Evolutionary conservation across 2,797 vertebrate genomes (phyloP).

Genomic region (Falco novaeseelandiae): DNA sequence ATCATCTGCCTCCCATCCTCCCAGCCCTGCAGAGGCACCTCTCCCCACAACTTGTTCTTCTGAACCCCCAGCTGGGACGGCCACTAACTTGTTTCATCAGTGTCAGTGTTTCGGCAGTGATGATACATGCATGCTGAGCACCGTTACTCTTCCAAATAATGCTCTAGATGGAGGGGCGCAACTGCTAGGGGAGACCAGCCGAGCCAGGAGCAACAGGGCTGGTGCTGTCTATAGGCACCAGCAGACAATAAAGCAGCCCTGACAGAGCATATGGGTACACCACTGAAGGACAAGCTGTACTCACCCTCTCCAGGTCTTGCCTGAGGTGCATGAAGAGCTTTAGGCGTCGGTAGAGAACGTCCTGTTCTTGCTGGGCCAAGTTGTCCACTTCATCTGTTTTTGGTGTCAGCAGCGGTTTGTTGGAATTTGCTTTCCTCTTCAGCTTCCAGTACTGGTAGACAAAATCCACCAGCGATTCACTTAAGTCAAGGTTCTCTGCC

Average conservation of each 20-base stretch:
- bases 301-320: conserved; percentile 96
- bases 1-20: background rate
- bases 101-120: background rate
- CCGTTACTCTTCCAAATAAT: background rate
- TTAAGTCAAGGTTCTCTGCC: conserved; percentile 87
- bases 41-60: background rate
- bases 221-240: background rate
- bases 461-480: conserved; percentile 88
- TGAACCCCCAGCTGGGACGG: background rate
- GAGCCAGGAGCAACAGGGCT: background rate
- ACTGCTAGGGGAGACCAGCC: background rate
- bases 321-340: conserved; percentile 96
- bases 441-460: conserved; percentile 98
- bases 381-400: conserved; percentile 96
- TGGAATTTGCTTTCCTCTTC: conserved; percentile 92
- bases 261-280: rapidly evolving
- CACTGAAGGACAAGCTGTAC: conserved; percentile 25
- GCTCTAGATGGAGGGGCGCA: background rate
- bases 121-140: background rate
- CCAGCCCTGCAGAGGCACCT: background rate
- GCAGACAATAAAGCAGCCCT: background rate
- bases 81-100: background rate
- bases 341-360: conserved; percentile 91
- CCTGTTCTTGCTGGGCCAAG: conserved; percentile 96
- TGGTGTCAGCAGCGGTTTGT: conserved; percentile 89